Evolutionary conservation across 2,113 vertebrate genomes (phyloP), one percentile per base, ranked within the genome.

Genomic region (Antennarius striatus): DNA sequence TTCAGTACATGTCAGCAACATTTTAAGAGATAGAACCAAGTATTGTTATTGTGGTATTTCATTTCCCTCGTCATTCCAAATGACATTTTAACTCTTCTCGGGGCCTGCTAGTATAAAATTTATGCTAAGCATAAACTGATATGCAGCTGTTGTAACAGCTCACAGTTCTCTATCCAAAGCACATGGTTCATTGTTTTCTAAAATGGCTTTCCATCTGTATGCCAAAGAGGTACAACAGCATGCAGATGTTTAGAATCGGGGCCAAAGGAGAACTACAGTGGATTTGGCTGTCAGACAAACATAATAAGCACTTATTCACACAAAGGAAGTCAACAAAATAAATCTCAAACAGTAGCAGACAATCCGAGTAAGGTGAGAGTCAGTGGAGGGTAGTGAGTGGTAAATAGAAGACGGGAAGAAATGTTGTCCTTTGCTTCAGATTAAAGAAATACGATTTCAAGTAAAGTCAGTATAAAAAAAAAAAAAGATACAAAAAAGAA

Each of bases 231-330:
- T 68, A 49, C 43, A 60, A 36, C 22, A 56, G 56, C n/a, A 61
- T 58, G 42, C 40, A 15, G 62, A 67, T 58, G 45, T 71, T 63
- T 68, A 22, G 53, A 56, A 61, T 68, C 57, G 60, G 63, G 29
- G 59, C 73, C 58, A 76, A 68, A 72, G 45, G 42, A 69, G 63
- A 29, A 39, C 55, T 49, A 40, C 16, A 28, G 53, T 51, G 39
- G 47, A 60, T 60, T 69, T 10, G 16, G 51, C 28, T 28, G 47
- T 59, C 73, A 71, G 51, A 80, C 60, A 64, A 53, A 80, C 40
- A 53, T 40, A 30, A 54, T 54, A 54, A 53, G 17, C 55, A 15
- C 13, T 29, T 58, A 42, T 15, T 36, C n/a, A 47, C 39, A 73
- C 62, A 47, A 49, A 57, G 46, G 15, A 36, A 22, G 12, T 60